Conservation (phyloP, 2,797 vertebrate species). For the Cossypha caffra region DNA sequence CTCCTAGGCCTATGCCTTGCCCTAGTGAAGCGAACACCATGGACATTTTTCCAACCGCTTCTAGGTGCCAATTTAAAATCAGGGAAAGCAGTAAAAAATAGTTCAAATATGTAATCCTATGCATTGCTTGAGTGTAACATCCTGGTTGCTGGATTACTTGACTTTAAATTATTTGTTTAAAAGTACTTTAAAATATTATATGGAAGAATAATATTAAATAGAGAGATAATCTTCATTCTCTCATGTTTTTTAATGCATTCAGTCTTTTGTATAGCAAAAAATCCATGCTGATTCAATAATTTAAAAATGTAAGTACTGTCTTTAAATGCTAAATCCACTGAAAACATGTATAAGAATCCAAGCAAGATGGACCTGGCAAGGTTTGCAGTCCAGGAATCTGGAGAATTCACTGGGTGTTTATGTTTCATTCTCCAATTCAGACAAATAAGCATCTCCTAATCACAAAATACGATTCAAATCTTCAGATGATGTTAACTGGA, state of each 20-base stretch:
- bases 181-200: neutral
- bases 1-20: neutral
- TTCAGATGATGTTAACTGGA: neutral
- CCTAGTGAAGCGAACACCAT: neutral
- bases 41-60: neutral
- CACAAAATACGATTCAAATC: neutral
- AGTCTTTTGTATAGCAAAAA: neutral
- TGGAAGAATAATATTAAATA: neutral
- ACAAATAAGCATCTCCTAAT: neutral
- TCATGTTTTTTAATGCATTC: neutral
- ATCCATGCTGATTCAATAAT: neutral
- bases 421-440: neutral
- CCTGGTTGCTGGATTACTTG: neutral
- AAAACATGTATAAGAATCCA: neutral
- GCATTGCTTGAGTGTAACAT: neutral
- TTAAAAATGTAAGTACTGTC: neutral
- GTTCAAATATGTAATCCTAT: neutral
- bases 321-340: neutral
- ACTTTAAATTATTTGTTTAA: neutral
- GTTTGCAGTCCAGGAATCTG: neutral
- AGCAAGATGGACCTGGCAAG: neutral
- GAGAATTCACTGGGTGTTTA: neutral
- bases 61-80: neutral
- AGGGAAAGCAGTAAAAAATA: neutral
- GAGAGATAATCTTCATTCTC: neutral